phyloP scores from a whole-genome alignment of 2,797 vertebrate species.

The Columba guinea region DNA sequence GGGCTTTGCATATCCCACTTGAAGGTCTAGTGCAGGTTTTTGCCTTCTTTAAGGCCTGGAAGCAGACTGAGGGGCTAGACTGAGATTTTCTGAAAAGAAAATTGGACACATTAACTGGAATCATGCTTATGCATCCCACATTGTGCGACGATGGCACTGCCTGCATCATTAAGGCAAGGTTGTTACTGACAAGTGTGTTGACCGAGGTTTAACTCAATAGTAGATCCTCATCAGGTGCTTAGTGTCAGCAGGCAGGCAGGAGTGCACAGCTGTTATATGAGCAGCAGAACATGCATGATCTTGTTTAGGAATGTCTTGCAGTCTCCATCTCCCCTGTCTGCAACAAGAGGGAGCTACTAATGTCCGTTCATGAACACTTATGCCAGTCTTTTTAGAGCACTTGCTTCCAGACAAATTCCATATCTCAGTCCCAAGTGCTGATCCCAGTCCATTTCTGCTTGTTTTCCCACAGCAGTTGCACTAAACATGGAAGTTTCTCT shows the following conservation, averaged over 20 bases:
- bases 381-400: not conserved
- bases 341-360: not conserved
- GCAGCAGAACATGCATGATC: not conserved
- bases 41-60: accelerated
- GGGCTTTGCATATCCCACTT: accelerated
- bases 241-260: not conserved
- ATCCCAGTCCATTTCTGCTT: not conserved
- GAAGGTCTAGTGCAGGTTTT: not conserved
- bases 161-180: not conserved
- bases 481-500: not conserved
- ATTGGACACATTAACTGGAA: not conserved
- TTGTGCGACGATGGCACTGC: not conserved
- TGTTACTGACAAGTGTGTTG: not conserved
- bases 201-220: slow-evolving; percentile 2
- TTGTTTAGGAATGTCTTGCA: not conserved
- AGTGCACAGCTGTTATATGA: not conserved
- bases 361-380: not conserved
- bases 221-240: not conserved
- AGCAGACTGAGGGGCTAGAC: not conserved
- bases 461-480: not conserved
- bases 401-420: not conserved
- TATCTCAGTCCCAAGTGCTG: not conserved
- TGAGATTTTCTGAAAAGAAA: not conserved
- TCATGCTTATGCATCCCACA: not conserved
- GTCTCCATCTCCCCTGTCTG: not conserved